Evolutionary conservation across 2,797 vertebrate species (phyloP).

Genomic region (Percopsis omiscomaycus): DNA sequence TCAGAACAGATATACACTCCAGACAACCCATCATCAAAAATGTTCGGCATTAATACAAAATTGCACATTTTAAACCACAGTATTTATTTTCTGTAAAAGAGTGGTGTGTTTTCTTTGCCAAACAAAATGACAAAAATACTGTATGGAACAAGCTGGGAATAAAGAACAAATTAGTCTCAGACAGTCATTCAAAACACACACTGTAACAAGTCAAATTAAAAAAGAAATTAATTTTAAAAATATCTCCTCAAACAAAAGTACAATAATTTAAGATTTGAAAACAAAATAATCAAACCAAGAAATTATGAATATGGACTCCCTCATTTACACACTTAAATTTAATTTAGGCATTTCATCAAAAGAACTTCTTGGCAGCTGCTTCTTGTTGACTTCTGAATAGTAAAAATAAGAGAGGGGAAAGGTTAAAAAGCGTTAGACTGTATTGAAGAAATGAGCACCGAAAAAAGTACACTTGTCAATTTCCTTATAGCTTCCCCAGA

Average conservation of each 20-base stretch:
- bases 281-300: conserved; percentile 56
- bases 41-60: conserved; percentile 65
- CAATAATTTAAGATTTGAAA: conserved; percentile 90
- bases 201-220: conserved; percentile 71
- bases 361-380: conserved; percentile 99
- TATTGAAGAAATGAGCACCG: too few species aligned
- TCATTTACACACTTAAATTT: conserved; percentile 73
- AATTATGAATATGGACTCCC: conserved; percentile 71
- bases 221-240: conserved; percentile 62
- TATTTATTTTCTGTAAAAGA: conserved; percentile 39
- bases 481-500: too few species aligned
- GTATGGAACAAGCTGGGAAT: conserved; percentile 61
- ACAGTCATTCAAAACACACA: conserved; percentile 64
- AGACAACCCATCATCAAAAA: conserved; percentile 30
- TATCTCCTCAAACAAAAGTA: conserved; percentile 66
- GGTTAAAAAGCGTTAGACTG: too few species aligned
- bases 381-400: conserved; percentile 91
- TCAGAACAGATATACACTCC: conserved; percentile 47
- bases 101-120: conserved; percentile 26
- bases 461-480: too few species aligned
- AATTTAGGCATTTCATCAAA: conserved; percentile 84
- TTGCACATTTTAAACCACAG: conserved; percentile 69
- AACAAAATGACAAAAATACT: conserved; percentile 63
- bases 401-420: conserved; percentile 6
- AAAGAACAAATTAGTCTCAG: conserved; percentile 33